Conservation (phyloP, 2,797 vertebrate species). For the Meda fulgida region DNA sequence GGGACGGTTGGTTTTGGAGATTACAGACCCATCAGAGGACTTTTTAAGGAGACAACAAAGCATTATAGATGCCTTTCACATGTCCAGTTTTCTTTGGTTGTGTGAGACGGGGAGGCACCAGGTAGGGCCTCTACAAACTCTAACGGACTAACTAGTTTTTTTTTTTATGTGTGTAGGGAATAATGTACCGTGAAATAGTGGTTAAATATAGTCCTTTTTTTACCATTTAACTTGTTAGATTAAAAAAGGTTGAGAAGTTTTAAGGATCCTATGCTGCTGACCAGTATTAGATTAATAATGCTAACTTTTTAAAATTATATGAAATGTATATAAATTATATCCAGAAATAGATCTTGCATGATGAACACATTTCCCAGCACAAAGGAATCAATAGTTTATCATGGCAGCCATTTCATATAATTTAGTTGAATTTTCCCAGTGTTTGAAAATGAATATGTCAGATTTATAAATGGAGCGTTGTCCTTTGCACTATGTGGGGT, state of each 20-base stretch:
- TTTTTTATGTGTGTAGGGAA: not conserved
- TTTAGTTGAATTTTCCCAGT: not conserved
- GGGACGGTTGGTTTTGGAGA: conserved; percentile 16
- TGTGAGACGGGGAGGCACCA: conserved; percentile 76
- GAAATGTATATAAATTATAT: too few species aligned
- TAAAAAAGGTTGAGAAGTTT: not conserved
- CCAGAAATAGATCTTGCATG: not conserved
- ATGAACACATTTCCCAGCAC: not conserved
- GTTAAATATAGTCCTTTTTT: not conserved
- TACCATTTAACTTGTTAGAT: not conserved
- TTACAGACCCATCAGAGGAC: conserved; percentile 14
- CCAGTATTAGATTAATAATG: not conserved
- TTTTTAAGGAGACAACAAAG: conserved; percentile 10
- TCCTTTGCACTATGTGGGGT: not conserved
- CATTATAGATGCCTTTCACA: conserved; percentile 79
- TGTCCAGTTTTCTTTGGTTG: conserved; percentile 77
- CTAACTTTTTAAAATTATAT: too few species aligned
- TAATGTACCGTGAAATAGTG: not conserved
- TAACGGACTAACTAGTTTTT: not conserved
- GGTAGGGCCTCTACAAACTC: conserved; percentile 72
- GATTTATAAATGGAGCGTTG: not conserved
- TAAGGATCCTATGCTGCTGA: too few species aligned
- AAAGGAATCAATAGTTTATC: not conserved
- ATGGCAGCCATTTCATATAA: too few species aligned
- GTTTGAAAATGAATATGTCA: not conserved